Conservation (phyloP, 1,140 invertebrate genomes). For the Polypedilum pembai region DNA sequence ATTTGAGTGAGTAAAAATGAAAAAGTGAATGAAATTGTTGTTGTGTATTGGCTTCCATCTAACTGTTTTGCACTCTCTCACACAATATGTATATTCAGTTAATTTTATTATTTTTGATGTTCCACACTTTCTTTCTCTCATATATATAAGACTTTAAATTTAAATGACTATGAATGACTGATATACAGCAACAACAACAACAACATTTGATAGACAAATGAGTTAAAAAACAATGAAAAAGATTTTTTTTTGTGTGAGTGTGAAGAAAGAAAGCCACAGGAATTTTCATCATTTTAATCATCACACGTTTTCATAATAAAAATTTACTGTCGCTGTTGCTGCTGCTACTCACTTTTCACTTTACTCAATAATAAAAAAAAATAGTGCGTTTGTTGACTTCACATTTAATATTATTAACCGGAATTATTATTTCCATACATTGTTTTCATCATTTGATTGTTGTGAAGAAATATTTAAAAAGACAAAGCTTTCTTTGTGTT, state of each 20-base stretch:
- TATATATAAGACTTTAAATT: no score
- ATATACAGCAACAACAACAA: no score
- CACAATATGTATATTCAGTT: not conserved
- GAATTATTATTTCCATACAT: not conserved
- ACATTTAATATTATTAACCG: not conserved
- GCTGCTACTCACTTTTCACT: not conserved
- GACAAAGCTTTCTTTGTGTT: no score
- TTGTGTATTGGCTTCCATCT: constrained; percentile 8
- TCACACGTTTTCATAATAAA: not conserved
- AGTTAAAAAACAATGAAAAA: not conserved
- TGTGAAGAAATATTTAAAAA: no score
- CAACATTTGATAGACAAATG: not conserved
- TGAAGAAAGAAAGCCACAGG: no score
- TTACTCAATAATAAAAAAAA: not conserved
- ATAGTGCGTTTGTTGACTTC: constrained; percentile 14
- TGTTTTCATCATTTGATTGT: no score
- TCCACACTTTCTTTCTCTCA: no score
- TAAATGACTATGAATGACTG: no score
- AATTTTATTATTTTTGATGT: constrained; percentile 8
- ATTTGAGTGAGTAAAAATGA: not conserved
- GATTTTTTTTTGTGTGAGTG: not conserved
- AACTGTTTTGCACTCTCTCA: constrained; percentile 22
- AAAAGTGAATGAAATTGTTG: not conserved
- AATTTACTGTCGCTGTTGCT: not conserved
- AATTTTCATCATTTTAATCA: constrained; percentile 1